A percentile compares a stretch with the other conserved stretches of the same genome.
These are phyloP conservation scores for Delia radicum DNA, from an alignment of 1,140 invertebrate genomes.

Conservation along the genomic window DNA sequence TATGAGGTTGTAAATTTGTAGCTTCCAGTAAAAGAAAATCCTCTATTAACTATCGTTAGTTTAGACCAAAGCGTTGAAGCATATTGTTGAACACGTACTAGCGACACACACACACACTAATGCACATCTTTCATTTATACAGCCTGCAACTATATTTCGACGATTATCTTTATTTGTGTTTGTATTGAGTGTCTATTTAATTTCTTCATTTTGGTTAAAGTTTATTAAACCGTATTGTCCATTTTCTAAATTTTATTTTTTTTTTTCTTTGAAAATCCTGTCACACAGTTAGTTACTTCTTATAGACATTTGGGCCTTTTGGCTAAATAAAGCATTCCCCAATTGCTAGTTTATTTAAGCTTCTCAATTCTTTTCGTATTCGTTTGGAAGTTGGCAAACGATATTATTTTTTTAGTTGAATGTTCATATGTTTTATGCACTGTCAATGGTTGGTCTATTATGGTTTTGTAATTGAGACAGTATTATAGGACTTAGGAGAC, in stretches of 20 bases:
- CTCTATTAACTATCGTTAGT: background rate
- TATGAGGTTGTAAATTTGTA: conserved; percentile 1
- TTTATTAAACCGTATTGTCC: background rate
- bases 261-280: background rate
- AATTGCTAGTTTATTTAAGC: conserved; percentile 1
- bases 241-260: background rate
- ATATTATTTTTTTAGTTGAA: background rate
- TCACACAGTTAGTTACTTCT: background rate
- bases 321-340: background rate
- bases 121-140: background rate
- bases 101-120: background rate
- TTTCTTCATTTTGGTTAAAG: background rate
- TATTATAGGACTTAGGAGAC: background rate
- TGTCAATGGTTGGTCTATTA: background rate
- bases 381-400: background rate
- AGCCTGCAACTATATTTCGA: background rate
- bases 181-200: background rate
- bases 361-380: background rate
- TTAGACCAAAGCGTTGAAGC: background rate
- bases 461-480: background rate
- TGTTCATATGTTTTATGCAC: background rate
- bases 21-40: background rate
- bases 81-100: background rate
- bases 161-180: background rate
- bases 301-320: background rate